These are phyloP conservation scores for Porites cylindrica DNA, from an alignment of 92 coral and sea anemone genomes.

Conservation along the genomic window DNA sequence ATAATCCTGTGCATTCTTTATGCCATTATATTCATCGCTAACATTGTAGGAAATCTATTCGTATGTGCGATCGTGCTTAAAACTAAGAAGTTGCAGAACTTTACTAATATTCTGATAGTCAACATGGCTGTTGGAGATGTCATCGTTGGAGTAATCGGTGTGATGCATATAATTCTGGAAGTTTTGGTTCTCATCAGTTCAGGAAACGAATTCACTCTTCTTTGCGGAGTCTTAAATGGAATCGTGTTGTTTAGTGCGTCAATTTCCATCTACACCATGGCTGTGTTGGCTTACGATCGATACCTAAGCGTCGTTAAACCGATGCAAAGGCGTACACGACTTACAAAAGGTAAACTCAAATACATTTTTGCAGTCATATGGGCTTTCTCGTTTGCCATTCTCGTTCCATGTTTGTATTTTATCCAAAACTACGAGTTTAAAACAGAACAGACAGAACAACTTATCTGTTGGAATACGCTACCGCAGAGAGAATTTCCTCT, in stretches of 20 bases:
- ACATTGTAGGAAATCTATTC: constrained; percentile 69
- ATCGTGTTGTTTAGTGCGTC: constrained; percentile 63
- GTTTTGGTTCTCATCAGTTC: neutral
- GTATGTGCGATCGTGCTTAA: constrained; percentile 67
- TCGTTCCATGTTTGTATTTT: constrained; percentile 52
- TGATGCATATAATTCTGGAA: constrained; percentile 65
- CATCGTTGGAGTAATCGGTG: constrained; percentile 60
- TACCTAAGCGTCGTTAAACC: constrained; percentile 74
- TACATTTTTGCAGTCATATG: constrained; percentile 64
- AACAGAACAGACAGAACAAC: constrained; percentile 1
- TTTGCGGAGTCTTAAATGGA: constrained; percentile 59
- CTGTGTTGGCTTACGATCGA: constrained; percentile 66
- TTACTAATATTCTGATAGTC: constrained; percentile 70
- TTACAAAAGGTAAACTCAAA: constrained; percentile 51
- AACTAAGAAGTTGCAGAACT: constrained; percentile 62
- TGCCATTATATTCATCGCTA: constrained; percentile 50
- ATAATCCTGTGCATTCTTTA: constrained; percentile 38
- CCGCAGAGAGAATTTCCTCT: constrained; percentile 54
- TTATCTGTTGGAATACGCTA: constrained; percentile 77
- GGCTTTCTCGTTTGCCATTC: constrained; percentile 41
- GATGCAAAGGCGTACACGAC: constrained; percentile 42
- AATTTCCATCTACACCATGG: constrained; percentile 71
- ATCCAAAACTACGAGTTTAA: constrained; percentile 8
- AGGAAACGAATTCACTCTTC: neutral
- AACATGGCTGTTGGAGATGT: constrained; percentile 77